Percentiles rank a stretch among this genome's conserved stretches.
Conservation (phyloP, 2,797 vertebrate species). For the Tamandua tetradactyla region DNA sequence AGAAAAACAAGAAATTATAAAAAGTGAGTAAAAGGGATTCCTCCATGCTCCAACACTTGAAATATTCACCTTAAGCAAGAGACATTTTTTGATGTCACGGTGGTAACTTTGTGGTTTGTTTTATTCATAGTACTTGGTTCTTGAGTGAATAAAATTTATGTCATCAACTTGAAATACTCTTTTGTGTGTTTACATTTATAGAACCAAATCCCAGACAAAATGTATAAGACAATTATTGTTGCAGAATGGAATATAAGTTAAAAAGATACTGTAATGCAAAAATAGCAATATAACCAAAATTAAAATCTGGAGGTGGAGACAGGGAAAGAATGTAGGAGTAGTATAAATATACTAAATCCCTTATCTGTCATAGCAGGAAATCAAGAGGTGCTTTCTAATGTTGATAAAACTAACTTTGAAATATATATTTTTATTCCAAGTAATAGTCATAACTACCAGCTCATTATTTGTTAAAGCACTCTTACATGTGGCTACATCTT, state of each 20-base stretch:
- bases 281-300: neutral
- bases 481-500: neutral
- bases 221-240: neutral
- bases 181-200: neutral
- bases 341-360: neutral
- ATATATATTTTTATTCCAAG: slow-evolving; percentile 5
- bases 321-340: neutral
- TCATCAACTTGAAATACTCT: neutral
- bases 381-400: neutral
- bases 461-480: neutral
- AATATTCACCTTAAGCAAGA: neutral
- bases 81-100: neutral
- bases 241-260: neutral
- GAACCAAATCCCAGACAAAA: neutral
- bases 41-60: neutral
- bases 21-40: neutral
- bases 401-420: neutral
- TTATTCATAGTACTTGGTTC: neutral
- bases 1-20: neutral
- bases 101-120: neutral
- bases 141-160: neutral
- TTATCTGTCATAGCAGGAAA: neutral
- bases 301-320: neutral
- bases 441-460: neutral
- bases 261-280: neutral